These are phyloP conservation scores for Lonchura striata DNA, from an alignment of 2,113 vertebrate genomes.

Conservation along the genomic window DNA sequence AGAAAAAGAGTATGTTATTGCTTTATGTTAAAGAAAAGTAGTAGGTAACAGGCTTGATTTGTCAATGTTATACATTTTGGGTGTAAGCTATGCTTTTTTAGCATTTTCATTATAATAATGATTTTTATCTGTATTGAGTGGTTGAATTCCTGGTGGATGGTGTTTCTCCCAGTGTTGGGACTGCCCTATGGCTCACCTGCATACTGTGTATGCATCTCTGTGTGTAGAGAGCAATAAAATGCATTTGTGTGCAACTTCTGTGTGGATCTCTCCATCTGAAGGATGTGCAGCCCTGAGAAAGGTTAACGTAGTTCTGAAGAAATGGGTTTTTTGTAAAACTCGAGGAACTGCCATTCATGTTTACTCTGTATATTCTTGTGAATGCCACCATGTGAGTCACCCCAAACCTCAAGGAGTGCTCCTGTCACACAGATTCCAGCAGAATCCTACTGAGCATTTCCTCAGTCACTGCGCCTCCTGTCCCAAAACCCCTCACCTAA, in stretches of 20 bases:
- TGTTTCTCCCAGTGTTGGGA: conserved; percentile 39
- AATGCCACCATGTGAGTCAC: not conserved
- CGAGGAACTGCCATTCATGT: not conserved
- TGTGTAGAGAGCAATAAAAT: conserved; percentile 18
- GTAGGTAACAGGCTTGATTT: not conserved
- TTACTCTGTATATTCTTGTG: accelerated
- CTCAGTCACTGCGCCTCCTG: not conserved
- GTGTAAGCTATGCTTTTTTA: conserved; percentile 43
- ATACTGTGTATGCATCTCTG: conserved; percentile 41
- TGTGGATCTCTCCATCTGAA: not conserved
- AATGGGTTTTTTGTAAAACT: accelerated
- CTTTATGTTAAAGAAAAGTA: conserved; percentile 57
- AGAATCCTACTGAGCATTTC: not conserved
- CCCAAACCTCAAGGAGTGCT: not conserved
- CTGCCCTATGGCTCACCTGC: not conserved
- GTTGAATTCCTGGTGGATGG: conserved; percentile 33
- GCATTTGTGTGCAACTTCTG: conserved; percentile 13
- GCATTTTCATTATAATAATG: conserved; percentile 61
- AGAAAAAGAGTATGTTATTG: not conserved
- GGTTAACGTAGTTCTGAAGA: not conserved
- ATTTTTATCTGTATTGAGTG: conserved; percentile 31
- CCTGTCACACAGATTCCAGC: not conserved
- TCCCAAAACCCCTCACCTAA: not conserved
- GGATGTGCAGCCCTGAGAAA: not conserved
- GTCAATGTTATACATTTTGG: conserved; percentile 39